phyloP scores from a whole-genome alignment of 2,888 invertebrate species.

The Dryadula phaetusa region DNA sequence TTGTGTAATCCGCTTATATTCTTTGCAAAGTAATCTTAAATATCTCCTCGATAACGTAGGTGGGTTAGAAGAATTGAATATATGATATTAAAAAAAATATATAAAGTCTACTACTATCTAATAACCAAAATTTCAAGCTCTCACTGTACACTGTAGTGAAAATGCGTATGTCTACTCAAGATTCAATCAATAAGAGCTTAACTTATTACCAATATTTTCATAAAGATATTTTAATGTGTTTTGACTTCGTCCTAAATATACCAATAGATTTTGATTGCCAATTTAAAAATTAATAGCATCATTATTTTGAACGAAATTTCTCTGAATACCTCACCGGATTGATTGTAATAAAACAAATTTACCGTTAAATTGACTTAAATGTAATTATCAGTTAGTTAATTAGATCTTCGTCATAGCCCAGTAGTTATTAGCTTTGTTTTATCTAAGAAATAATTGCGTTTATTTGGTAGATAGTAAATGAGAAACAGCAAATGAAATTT shows the following conservation, averaged over 20 bases:
- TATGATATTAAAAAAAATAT: no score
- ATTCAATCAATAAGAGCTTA: no score
- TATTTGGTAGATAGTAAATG: slow-evolving; percentile 5
- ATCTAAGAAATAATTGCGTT: slow-evolving; percentile 19
- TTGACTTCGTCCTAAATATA: slow-evolving; percentile 8
- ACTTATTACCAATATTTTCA: not conserved
- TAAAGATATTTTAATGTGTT: not conserved
- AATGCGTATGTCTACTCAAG: no score
- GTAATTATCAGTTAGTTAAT: slow-evolving; percentile 70
- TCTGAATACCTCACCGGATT: slow-evolving; percentile 18
- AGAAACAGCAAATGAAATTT: slow-evolving; percentile 13
- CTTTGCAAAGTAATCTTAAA: not conserved
- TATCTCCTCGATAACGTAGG: not conserved
- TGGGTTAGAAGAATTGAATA: not conserved
- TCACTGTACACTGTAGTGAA: no score
- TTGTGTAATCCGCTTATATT: not conserved
- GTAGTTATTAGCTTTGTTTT: slow-evolving; percentile 34
- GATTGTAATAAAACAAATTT: slow-evolving; percentile 39
- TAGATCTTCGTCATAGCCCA: slow-evolving; percentile 55
- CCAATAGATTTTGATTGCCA: slow-evolving; percentile 15
- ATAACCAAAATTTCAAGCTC: no score
- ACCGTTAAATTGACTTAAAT: slow-evolving; percentile 64
- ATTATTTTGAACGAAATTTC: slow-evolving; percentile 10
- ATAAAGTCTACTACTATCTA: no score
- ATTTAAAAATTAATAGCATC: slow-evolving; percentile 19